Evolutionary conservation across 2,113 vertebrate species (phyloP), one percentile per base, ranked within the genome.

Genomic region (Dolichotis patagonum): DNA sequence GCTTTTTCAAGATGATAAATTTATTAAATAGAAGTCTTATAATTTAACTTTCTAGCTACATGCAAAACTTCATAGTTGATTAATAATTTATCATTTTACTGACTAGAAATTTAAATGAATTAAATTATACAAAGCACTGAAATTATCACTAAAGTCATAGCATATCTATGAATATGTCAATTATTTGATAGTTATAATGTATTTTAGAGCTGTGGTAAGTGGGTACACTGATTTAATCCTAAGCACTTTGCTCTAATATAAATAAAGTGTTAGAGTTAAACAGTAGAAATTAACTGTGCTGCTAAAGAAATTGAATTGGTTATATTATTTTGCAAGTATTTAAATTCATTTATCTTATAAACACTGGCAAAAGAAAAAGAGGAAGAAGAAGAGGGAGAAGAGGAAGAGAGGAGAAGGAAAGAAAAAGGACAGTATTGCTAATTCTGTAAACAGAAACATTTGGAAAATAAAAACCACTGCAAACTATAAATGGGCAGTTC

Each of bases 191-290:
- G 35, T 93, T 95, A 24, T 92, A 86, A 89, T 90, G 4, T 96
- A 82, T 90, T 60, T 95, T 89, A 62, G n/a, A 96, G n/a, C 41
- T 81, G 3, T 92, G 1, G 6, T 92, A 92, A 97, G 67, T 94
- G 1, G 87, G 94, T 97, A 95, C n/a, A 97, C 43, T 97, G 56
- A 94, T 94, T 97, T 97, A 97, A 93, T 96, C 20, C 9, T 91
- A 94, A 90, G n/a, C 85, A 85, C 69, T 96, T 85, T 93, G 62
- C 19, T 88, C n/a, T 95, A 94, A 90, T 92, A 93, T 90, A 97
- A 91, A 88, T 91, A 71, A 94, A 95, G 26, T 58, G 73, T 87
- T 97, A 94, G 93, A 96, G 85, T 96, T 96, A 95, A 97, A 56
- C 11, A 90, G 52, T 62, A 81, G 32, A 12, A 97, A 96, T 97